A percentile compares a stretch with the other conserved stretches of the same genome.
Evolutionary conservation across 2,797 vertebrate species (phyloP).

Genomic region (Sebastes steindachneri): DNA sequence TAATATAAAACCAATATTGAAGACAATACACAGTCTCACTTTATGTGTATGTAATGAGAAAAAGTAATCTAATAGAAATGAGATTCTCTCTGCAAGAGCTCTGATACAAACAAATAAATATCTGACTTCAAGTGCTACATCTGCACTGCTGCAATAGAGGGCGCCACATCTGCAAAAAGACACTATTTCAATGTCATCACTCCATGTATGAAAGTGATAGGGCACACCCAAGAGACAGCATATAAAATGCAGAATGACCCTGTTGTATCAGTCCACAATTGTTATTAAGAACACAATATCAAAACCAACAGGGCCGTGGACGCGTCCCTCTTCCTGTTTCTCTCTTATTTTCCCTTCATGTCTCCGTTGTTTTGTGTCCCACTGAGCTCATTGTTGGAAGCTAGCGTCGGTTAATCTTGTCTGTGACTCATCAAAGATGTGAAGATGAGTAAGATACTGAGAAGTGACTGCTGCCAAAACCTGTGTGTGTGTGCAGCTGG

Average conservation of each 20-base stretch:
- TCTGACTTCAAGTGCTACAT: slow-evolving; percentile 24
- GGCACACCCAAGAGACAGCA: slow-evolving; percentile 20
- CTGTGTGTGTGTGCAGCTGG: neutral
- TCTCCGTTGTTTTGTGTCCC: slow-evolving; percentile 33
- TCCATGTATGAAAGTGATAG: neutral
- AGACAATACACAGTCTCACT: neutral
- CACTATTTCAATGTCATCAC: neutral
- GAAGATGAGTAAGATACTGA: slow-evolving; percentile 51
- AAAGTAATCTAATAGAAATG: neutral
- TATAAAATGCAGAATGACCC: neutral
- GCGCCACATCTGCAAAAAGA: slow-evolving; percentile 48
- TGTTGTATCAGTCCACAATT: neutral
- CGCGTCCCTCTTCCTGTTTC: neutral
- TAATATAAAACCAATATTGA: neutral
- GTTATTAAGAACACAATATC: neutral
- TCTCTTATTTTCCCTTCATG: slow-evolving; percentile 4
- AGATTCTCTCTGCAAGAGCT: neutral
- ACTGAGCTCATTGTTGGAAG: slow-evolving; percentile 62
- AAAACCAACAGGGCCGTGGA: slow-evolving; percentile 1
- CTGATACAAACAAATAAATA: neutral
- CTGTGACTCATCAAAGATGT: slow-evolving; percentile 65
- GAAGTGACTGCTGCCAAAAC: slow-evolving; percentile 26
- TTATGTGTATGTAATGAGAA: neutral
- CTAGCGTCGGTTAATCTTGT: slow-evolving; percentile 35
- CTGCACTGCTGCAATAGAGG: slow-evolving; percentile 66